Base-by-base conservation (phyloP, 2,797 vertebrate species). In the Distichodus sexfasciatus region DNA sequence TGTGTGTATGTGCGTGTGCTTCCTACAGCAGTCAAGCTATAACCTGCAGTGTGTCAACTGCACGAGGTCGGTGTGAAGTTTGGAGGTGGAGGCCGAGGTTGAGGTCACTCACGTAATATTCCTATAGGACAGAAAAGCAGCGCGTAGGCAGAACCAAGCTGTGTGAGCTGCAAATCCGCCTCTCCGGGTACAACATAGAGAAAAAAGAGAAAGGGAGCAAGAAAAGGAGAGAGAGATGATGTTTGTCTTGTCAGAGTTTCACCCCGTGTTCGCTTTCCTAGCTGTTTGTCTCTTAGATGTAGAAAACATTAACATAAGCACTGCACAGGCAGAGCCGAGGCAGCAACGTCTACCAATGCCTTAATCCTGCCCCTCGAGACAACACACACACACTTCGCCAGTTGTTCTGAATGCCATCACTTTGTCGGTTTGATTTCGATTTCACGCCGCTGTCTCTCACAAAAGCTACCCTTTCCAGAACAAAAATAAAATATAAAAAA, bases 91-190 rank as follows among this genome's bases (percentile, higher is more conserved):
- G 36, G 36, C 6, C 8, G 12, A 60, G 44, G 44, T 60, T 15
- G 33, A 51, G 47, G 46, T 55, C 4, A 64, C 29, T 74, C 67
- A 71, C 75, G 64, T 70, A 74, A 78, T 71, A 53, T 48, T 71
- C 68, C 60, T 43, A 51, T 48, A 6, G 33, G 41, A n/a, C 58
- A 31, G 2, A 38, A 31, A 61, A 71, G 15, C 40, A 0, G 33
- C 23, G 63, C 12, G 62, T 75, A 44, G 72, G 72, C 38, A 8
- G 68, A 40, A 64, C 33, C 67, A 74, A 69, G 76, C 71, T 68
- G 67, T 71, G 58, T 63, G 69, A 11, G 60, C 48, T 50, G 11
- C 15, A 28, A 69, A 31, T 57, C 29, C 23, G 33, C 71, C 54
- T 75, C 59, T 69, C 21, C 68, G 75, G 72, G 76, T 75, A 57